These are phyloP conservation scores for Lasioglossum malachurum DNA, from an alignment of 2,888 invertebrate genomes.

Conservation along the genomic window DNA sequence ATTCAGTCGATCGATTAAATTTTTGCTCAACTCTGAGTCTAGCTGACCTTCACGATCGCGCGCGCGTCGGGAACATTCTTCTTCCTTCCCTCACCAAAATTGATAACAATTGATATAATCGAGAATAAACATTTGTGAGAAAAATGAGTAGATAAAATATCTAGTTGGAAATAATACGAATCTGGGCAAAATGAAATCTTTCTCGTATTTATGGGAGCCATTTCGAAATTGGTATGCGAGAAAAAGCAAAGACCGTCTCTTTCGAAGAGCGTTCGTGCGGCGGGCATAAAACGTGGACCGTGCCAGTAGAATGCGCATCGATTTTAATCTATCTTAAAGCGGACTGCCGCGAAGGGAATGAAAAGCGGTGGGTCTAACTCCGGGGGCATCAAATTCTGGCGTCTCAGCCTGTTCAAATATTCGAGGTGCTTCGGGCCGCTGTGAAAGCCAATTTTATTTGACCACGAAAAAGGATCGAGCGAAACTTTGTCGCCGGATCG, in stretches of 20 bases:
- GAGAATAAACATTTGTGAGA: not conserved
- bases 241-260: not conserved
- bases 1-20: no score
- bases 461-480: not conserved
- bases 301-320: not conserved
- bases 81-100: no score
- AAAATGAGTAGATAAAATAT: not conserved
- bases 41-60: no score
- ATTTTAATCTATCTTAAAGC: slow-evolving; percentile 14
- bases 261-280: not conserved
- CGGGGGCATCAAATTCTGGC: slow-evolving; percentile 8
- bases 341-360: not conserved
- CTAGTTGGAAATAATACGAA: not conserved
- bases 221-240: not conserved
- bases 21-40: no score
- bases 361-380: not conserved
- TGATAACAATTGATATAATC: no score
- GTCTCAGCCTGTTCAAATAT: slow-evolving; percentile 15
- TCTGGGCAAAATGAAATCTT: not conserved
- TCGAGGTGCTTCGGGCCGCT: slow-evolving; percentile 2
- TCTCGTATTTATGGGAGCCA: not conserved
- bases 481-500: slow-evolving; percentile 9
- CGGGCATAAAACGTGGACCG: not conserved
- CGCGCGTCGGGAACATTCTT: no score
- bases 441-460: slow-evolving; percentile 1